Conservation (phyloP, 2,888 invertebrate genomes). For the Phortica okadai region DNA sequence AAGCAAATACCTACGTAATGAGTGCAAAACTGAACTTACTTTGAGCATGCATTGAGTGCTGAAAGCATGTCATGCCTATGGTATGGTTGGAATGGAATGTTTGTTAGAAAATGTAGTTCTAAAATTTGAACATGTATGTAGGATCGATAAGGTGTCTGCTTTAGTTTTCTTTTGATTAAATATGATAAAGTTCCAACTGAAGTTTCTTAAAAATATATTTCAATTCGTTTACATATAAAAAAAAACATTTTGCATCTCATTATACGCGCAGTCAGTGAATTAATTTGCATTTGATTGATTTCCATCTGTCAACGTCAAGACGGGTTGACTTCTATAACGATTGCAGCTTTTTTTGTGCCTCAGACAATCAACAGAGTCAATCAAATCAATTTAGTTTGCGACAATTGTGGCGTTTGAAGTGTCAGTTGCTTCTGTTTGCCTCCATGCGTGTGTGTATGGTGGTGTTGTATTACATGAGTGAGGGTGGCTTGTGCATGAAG, state of each 20-base stretch:
- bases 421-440: background rate
- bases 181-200: too few species aligned
- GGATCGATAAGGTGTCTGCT: too few species aligned
- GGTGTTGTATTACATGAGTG: too few species aligned
- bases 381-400: slow-evolving; percentile 19
- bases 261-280: background rate
- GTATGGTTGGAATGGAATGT: too few species aligned
- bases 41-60: too few species aligned
- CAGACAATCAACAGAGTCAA: slow-evolving; percentile 22
- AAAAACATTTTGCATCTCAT: background rate
- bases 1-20: background rate
- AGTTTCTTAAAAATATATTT: too few species aligned
- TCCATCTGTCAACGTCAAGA: background rate
- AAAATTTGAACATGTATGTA: too few species aligned
- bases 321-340: background rate
- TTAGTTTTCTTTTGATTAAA: too few species aligned
- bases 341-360: background rate
- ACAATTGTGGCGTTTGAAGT: background rate
- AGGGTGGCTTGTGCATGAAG: background rate
- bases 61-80: too few species aligned
- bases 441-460: background rate
- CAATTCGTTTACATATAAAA: too few species aligned
- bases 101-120: too few species aligned
- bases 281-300: slow-evolving; percentile 23
- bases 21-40: background rate